Base-by-base conservation (phyloP, 2,797 vertebrate species). In the Phrynocephalus vlangalii region DNA sequence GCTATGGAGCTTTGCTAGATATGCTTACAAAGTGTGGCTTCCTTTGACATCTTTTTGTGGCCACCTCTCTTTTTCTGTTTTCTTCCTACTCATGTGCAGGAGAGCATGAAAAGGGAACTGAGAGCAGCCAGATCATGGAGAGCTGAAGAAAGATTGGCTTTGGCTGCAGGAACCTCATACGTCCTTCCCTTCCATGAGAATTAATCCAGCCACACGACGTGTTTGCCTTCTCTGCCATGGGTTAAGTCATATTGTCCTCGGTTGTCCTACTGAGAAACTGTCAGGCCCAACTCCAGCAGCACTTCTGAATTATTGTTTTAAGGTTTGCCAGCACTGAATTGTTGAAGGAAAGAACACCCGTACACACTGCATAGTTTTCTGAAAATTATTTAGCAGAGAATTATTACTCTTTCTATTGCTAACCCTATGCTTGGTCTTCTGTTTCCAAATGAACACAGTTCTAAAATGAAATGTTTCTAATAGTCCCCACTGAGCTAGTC, bases 301-400 rank as follows among this genome's bases (percentile, higher is more conserved):
- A 60, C 33, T 10, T 84, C 16, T 84, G 52, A 76, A 71, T 63
- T 66, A 84, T 76, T 84, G 83, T 75, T 76, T 44, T 44, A 84
- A 84, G 7, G 24, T 84, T 63, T 76, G 71, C 83, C 83, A 84
- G 18, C 71, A 66, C 33, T 30, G 63, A 10, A 84, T 66, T 71
- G 71, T 76, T 75, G 26, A 84, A 44, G 60, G 52, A 63, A 84
- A 72, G 83, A 76, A 84, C 52, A 84, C 30, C 13, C 71, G 44
- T 28, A 11, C 52, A 84, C 52, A 66, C 30, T 63, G 9, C 18
- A 26, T n/a, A 2, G 10, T 50, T 50, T n/a, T 71, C 82, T 38
- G 18, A 72, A 7, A 56, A n/a, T n/a, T 24, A 26, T 30, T 24
- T 16, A 68, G 66, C 38, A 33, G 16, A 15, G 70, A 67, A 22